Conservation (phyloP, 2,888 invertebrate species). For the Psococerastis gibbosa region DNA sequence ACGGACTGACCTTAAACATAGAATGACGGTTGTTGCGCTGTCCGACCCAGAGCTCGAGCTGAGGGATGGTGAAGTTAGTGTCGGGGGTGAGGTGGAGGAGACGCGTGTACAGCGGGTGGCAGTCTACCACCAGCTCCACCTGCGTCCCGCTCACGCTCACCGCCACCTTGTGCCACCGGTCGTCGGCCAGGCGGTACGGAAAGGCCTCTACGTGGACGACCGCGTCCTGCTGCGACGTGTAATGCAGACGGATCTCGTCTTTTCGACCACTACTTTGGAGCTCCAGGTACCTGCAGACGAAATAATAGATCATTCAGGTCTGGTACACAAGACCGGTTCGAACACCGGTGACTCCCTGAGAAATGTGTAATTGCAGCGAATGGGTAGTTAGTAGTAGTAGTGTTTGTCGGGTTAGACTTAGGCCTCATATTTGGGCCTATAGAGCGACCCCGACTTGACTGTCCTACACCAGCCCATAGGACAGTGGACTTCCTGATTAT, state of each 20-base stretch:
- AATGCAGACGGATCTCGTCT: conserved; percentile 71
- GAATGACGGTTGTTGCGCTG: conserved; percentile 72
- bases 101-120: conserved; percentile 66
- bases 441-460: no score
- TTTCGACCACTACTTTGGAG: conserved; percentile 77
- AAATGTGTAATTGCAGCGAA: no score
- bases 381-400: no score
- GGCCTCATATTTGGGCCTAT: no score
- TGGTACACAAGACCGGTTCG: no score
- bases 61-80: conserved; percentile 53
- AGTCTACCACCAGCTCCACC: conserved; percentile 70
- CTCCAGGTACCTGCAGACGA: conserved; percentile 81
- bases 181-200: conserved; percentile 71
- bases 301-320: no score
- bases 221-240: conserved; percentile 32
- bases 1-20: conserved; percentile 61
- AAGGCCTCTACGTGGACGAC: conserved; percentile 64
- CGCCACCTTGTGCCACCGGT: conserved; percentile 73
- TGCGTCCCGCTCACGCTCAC: conserved; percentile 66
- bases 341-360: no score
- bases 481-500: no score
- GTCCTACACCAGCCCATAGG: no score
- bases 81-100: conserved; percentile 48
- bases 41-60: conserved; percentile 66
- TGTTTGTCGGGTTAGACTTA: no score